Base-by-base conservation (phyloP, 2,797 vertebrate species). In the Bradypus variegatus region DNA sequence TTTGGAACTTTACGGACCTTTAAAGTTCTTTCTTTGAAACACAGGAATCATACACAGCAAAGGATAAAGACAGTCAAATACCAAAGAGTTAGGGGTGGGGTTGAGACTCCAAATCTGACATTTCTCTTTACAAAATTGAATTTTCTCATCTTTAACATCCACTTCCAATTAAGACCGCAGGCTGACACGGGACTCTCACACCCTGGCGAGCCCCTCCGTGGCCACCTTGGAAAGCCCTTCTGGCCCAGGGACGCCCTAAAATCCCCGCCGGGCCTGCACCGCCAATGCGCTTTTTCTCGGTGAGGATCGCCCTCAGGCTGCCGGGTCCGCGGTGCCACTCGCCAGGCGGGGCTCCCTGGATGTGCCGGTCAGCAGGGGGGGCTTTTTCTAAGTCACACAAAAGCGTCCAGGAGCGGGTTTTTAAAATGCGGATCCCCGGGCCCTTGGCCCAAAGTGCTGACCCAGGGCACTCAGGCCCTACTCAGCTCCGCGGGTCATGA, bases 21-120 rank as follows among this genome's bases (percentile, higher is more conserved):
- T 89, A 92, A 94, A 95, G 88, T 92, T 93, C 92, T 86, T 91
- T 70, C 92, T 94, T 87, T 94, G 96, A 95, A 94, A 90, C 93
- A n/a, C 23, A 81, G 90, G 94, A 86, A 50, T 92, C 90, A 73
- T 92, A 88, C 78, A 41, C 79, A 33, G 91, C 89, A 62, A 78
- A 86, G 85, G 91, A 92, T 55, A 95, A 84, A 95, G 94, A 89
- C 6, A 91, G 94, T 85, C 76, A 93, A 94, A 94, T 82, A 91
- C 94, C 94, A 88, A 86, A 95, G 94, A 84, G 91, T 64, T 53
- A 36, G 90, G 89, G 88, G 38, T 89, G 93, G 86, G 83, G 27
- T 81, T 77, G 48, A 72, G 85, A 64, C 33, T 41, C 41, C 5
- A 45, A 80, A 76, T 77, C 79, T 9, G 90, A 91, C 91, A 94